A percentile compares a stretch with the other conserved stretches of the same genome.
Evolutionary conservation across 2,113 vertebrate species (phyloP).

Genomic region (Cyprinodon variegatus): DNA sequence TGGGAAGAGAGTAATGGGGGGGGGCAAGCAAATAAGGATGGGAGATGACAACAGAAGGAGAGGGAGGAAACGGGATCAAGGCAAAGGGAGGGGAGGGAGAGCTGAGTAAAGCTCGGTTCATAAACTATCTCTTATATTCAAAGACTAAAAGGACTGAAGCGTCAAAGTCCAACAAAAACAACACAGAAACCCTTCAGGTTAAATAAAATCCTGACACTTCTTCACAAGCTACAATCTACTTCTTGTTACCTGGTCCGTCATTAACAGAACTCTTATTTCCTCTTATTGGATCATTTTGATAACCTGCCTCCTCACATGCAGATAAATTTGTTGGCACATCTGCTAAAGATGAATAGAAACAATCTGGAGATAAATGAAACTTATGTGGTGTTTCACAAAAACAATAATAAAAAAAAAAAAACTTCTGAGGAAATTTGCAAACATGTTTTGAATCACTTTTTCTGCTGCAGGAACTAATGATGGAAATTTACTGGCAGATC

Average conservation of each 20-base stretch:
- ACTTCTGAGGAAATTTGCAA: neutral
- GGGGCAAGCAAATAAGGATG: constrained; percentile 39
- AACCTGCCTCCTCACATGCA: neutral
- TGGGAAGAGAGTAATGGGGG: constrained; percentile 6
- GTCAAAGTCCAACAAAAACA: constrained; percentile 5
- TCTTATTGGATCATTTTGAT: neutral
- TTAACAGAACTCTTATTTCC: neutral
- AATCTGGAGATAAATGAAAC: neutral
- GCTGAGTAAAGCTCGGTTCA: constrained; percentile 69
- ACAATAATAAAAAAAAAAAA: neutral
- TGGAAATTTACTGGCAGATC: neutral
- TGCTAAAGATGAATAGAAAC: neutral
- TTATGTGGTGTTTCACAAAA: neutral
- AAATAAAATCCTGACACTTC: neutral
- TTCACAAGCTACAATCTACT: neutral
- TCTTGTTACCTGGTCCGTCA: neutral
- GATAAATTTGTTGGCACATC: neutral
- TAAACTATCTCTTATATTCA: constrained; percentile 46
- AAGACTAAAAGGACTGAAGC: constrained; percentile 44
- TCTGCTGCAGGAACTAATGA: neutral
- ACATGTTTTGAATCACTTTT: neutral
- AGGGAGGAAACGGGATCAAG: constrained; percentile 25
- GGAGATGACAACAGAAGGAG: constrained; percentile 32
- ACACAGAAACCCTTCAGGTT: neutral
- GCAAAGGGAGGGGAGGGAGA: constrained; percentile 61